Conservation (phyloP, 2,888 invertebrate species). For the Himalopsyche kuldschensis region DNA sequence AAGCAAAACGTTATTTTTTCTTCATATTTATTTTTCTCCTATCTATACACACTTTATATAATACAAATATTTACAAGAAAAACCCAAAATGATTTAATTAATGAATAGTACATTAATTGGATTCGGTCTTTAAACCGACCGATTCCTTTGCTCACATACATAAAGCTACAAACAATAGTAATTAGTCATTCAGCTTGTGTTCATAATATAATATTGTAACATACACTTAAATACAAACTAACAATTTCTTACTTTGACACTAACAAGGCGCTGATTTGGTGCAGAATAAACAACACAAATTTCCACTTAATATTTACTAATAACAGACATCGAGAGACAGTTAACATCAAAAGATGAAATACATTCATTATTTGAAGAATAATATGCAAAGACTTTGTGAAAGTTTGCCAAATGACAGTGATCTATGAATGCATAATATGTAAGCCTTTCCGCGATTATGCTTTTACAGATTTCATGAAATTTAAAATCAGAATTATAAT, state of each 20-base stretch:
- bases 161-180: constrained; percentile 22
- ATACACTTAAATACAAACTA: constrained; percentile 5
- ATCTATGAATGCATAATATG: no score
- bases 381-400: background rate
- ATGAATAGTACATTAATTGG: background rate
- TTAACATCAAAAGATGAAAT: background rate
- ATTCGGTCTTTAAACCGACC: background rate
- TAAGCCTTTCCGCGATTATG: no score
- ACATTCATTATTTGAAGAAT: background rate
- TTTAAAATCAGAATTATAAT: no score
- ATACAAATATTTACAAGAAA: constrained; percentile 37
- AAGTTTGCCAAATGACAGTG: no score
- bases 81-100: background rate
- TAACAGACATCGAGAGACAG: background rate
- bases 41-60: constrained; percentile 38
- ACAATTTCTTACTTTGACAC: constrained; percentile 14
- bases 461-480: no score
- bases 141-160: constrained; percentile 13
- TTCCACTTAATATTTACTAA: background rate
- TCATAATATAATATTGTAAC: background rate
- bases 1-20: constrained; percentile 10
- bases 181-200: background rate
- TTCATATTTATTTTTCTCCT: constrained; percentile 36
- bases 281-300: constrained; percentile 15
- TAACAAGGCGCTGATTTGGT: constrained; percentile 34